Evolutionary conservation across 2,797 vertebrate species (phyloP).

Genomic region (Danio choprae): DNA sequence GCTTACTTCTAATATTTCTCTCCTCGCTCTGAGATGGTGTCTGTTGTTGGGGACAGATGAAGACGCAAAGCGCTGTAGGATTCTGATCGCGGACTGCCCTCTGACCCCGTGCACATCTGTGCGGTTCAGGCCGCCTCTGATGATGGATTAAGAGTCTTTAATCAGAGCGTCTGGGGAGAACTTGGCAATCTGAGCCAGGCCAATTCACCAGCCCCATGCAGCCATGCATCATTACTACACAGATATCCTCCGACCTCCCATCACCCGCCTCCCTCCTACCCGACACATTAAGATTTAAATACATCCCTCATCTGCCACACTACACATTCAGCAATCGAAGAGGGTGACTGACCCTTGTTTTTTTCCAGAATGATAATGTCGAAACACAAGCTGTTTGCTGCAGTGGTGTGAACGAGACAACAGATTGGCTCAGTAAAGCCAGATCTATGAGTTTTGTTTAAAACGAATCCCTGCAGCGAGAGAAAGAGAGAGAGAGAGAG

Average conservation of each 20-base stretch:
- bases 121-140: slow-evolving; percentile 47
- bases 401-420: slow-evolving; percentile 36
- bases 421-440: slow-evolving; percentile 46
- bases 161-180: slow-evolving; percentile 50
- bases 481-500: too few relatives aligned
- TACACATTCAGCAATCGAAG: slow-evolving; percentile 29
- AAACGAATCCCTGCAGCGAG: slow-evolving; percentile 36
- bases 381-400: slow-evolving; percentile 36
- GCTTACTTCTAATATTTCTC: slow-evolving; percentile 19
- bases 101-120: slow-evolving; percentile 51
- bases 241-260: slow-evolving; percentile 23
- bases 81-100: slow-evolving; percentile 34
- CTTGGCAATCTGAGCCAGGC: slow-evolving; percentile 58
- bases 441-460: slow-evolving; percentile 41
- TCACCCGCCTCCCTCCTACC: slow-evolving; percentile 20
- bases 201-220: slow-evolving; percentile 47
- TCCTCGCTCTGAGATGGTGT: slow-evolving; percentile 6
- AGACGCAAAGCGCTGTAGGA: slow-evolving; percentile 26
- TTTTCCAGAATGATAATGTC: slow-evolving; percentile 40
- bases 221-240: slow-evolving; percentile 39
- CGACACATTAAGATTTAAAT: slow-evolving; percentile 49
- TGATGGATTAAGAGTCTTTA: slow-evolving; percentile 64
- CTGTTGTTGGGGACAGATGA: slow-evolving; percentile 31
- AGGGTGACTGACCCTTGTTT: slow-evolving; percentile 34
- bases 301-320: slow-evolving; percentile 34